Conservation (phyloP, 2,888 invertebrate species). For the Nymphalis c-album region DNA sequence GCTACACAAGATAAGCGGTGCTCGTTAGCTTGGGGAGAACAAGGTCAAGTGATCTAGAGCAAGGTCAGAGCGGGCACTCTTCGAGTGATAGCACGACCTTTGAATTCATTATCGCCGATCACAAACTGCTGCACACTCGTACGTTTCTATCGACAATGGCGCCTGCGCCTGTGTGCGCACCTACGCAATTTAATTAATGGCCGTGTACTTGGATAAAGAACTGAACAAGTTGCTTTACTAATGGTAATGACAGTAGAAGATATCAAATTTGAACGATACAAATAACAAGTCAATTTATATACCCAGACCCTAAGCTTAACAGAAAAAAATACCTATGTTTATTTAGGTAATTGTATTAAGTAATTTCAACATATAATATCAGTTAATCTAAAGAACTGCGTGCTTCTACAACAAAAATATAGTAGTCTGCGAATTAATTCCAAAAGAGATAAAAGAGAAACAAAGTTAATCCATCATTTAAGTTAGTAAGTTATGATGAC, state of each 20-base stretch:
- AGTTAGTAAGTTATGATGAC: too few species aligned
- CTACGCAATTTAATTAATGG: constrained; percentile 28
- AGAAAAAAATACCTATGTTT: too few species aligned
- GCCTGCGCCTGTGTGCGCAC: constrained; percentile 22
- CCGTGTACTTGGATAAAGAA: constrained; percentile 7
- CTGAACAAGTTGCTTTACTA: background rate
- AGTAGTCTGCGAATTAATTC: too few species aligned
- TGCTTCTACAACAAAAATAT: too few species aligned
- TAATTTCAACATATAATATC: too few species aligned
- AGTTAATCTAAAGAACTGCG: too few species aligned
- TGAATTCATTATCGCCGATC: constrained; percentile 64
- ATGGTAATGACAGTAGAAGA: constrained; percentile 8
- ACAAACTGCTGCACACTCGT: constrained; percentile 38
- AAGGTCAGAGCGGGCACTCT: constrained; percentile 71
- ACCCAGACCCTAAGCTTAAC: too few species aligned
- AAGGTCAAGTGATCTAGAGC: constrained; percentile 72
- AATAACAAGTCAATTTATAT: background rate
- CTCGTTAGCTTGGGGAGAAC: constrained; percentile 65
- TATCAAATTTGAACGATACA: background rate
- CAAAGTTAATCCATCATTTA: too few species aligned
- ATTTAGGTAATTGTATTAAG: too few species aligned
- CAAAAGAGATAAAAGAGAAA: too few species aligned
- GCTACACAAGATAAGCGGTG: constrained; percentile 55
- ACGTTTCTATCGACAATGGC: constrained; percentile 14
- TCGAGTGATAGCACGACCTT: constrained; percentile 77